Evolutionary conservation across 2,888 invertebrate genomes (phyloP).

Genomic region (Plusia festucae): DNA sequence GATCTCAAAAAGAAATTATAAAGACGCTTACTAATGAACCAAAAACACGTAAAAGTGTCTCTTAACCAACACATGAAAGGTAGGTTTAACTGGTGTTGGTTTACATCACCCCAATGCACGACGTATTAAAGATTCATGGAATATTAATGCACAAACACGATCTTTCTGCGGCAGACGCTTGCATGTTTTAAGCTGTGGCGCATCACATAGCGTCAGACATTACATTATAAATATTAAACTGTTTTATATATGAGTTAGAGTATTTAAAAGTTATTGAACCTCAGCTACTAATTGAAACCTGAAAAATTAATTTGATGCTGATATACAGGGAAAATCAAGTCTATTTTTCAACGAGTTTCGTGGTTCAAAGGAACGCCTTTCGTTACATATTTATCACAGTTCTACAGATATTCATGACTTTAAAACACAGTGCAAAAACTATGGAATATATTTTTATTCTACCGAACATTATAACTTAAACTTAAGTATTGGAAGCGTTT

Average conservation of each 20-base stretch:
- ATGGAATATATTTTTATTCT: too few relatives aligned
- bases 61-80: not conserved
- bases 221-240: not conserved
- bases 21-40: not conserved
- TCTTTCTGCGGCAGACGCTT: not conserved
- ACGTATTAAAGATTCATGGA: not conserved
- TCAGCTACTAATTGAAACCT: too few relatives aligned
- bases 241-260: not conserved
- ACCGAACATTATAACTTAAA: not conserved
- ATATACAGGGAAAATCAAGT: too few relatives aligned
- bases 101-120: not conserved
- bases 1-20: too few relatives aligned
- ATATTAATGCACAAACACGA: slow-evolving; percentile 2
- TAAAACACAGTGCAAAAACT: not conserved
- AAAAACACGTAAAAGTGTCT: not conserved
- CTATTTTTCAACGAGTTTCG: too few relatives aligned
- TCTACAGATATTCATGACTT: slow-evolving; percentile 4
- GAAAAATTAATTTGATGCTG: too few relatives aligned
- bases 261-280: not conserved
- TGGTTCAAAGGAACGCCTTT: too few relatives aligned
- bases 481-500: not conserved
- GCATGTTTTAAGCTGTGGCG: not conserved
- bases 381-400: not conserved
- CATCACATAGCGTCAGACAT: not conserved
- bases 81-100: too few relatives aligned